Evolutionary conservation across 2,888 invertebrate genomes (phyloP), one percentile per base, ranked within the genome.

Genomic region (Caenorhabditis uteleia): DNA sequence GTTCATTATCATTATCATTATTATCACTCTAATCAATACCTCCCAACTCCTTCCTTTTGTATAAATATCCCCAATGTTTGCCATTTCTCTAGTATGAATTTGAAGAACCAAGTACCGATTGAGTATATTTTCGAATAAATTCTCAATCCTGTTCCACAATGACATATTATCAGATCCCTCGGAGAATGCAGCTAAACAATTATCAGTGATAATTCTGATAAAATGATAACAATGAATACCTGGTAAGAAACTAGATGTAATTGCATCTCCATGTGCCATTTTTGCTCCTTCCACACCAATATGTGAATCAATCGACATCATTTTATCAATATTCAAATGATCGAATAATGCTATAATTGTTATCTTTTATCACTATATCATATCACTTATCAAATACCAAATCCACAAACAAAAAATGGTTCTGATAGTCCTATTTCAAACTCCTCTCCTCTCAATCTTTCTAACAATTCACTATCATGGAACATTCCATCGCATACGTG

Each of bases 361-460:
- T 40, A 18, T 18, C 20, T 10, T 6, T 7, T 38, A 16, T 42
- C 42, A 21, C 27, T 29, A 45, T 10, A 29, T 29, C 6, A 29
- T 29, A 8, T 29, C 12, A 12, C 14, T 27, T 45, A 27, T 10
- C 26, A 12, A 27, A 8, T 39, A 68, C 73, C 74, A 25, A 65
- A 66, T 27, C 70, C 70, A 27, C 77, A 77, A 8, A 59, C 49
- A 23, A 59, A 54, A 34, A 75, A 61, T 2, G 70, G 66, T 50
- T 77, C 74, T 3, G 68, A 58, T 7, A 77, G 49, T 21, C 66
- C 75, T 26, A 73, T 60, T 23, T 77, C 74, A 36, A 70, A 77
- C 16, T 71, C 57, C 33, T 74, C 62, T 8, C 33, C 44, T 33
- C 54, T 60, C 3, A 76, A 31, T n/a, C 57, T 33, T 20, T 69